phyloP scores from a whole-genome alignment of 2,113 vertebrate species.

The Semicossyphus pulcher region DNA sequence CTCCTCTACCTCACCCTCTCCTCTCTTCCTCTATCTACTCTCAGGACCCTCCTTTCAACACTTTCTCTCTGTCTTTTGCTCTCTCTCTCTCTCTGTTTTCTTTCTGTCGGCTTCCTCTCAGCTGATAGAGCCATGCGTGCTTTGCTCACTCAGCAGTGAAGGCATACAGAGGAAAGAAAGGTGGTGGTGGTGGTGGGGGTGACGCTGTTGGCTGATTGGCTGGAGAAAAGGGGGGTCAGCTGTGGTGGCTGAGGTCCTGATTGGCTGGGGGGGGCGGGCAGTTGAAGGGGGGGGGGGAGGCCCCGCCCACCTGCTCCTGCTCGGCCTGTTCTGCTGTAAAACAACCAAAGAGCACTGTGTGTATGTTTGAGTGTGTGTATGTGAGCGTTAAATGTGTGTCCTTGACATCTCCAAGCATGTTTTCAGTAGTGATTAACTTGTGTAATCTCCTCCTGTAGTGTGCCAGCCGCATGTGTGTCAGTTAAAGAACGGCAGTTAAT shows the following conservation, averaged over 20 bases:
- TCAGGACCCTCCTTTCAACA: constrained; percentile 50
- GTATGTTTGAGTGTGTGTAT: constrained; percentile 1
- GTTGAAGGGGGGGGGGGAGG: constrained; percentile 10
- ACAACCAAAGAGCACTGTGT: constrained; percentile 13
- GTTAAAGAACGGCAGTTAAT: constrained; percentile 8
- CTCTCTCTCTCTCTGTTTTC: constrained; percentile 36
- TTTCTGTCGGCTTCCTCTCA: constrained; percentile 79
- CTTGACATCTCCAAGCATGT: constrained; percentile 25
- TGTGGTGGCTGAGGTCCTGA: constrained; percentile 49
- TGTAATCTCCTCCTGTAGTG: not conserved
- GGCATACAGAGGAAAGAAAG: constrained; percentile 65
- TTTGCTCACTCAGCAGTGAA: constrained; percentile 85
- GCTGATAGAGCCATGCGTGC: constrained; percentile 81
- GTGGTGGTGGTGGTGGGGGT: not conserved
- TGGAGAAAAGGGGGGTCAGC: constrained; percentile 57
- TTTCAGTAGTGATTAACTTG: constrained; percentile 12
- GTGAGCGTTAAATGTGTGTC: constrained; percentile 10
- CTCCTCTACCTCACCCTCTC: constrained; percentile 43
- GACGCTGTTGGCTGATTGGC: constrained; percentile 54
- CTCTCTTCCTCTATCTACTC: constrained; percentile 53
- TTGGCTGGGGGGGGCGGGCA: constrained; percentile 61
- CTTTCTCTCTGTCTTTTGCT: constrained; percentile 27
- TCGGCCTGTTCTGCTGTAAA: constrained; percentile 68
- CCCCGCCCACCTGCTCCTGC: constrained; percentile 73
- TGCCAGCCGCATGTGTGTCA: not conserved